Conservation (phyloP, 2,888 invertebrate species). For the Oeneis ivallda region DNA sequence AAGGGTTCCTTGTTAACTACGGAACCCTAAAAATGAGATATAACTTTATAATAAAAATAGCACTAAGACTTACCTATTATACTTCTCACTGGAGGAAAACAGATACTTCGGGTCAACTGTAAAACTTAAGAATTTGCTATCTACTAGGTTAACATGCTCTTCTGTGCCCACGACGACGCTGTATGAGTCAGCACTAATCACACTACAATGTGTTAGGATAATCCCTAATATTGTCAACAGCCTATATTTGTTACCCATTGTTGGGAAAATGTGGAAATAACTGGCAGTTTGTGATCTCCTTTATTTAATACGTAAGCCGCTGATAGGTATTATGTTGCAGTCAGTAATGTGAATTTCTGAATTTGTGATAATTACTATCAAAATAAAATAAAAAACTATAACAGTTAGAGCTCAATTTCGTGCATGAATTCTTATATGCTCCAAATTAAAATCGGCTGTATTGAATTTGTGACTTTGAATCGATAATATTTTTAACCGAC, state of each 20-base stretch:
- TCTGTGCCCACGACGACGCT: slow-evolving; percentile 82
- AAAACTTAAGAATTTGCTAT: slow-evolving; percentile 87
- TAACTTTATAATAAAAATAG: too few species aligned
- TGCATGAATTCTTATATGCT: too few species aligned
- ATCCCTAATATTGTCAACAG: background rate
- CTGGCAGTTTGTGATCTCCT: background rate
- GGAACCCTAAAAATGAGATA: too few species aligned
- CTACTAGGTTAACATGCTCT: slow-evolving; percentile 83
- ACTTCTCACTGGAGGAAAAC: slow-evolving; percentile 62
- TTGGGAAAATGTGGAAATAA: slow-evolving; percentile 8
- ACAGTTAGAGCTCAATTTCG: too few species aligned
- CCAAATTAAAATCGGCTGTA: too few species aligned
- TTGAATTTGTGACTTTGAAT: too few species aligned
- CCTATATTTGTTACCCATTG: slow-evolving; percentile 24
- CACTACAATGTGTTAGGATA: background rate
- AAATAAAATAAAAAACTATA: too few species aligned
- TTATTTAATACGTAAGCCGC: slow-evolving; percentile 10
- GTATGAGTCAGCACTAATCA: slow-evolving; percentile 66
- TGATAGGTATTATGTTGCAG: slow-evolving; percentile 26
- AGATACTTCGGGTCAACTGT: slow-evolving; percentile 86
- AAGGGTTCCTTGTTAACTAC: too few species aligned
- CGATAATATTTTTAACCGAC: too few species aligned
- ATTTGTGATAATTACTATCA: background rate
- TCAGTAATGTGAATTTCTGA: background rate
- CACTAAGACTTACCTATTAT: slow-evolving; percentile 46